These are phyloP conservation scores for Hydraecia micacea DNA, from an alignment of 2,888 invertebrate genomes.

Conservation along the genomic window DNA sequence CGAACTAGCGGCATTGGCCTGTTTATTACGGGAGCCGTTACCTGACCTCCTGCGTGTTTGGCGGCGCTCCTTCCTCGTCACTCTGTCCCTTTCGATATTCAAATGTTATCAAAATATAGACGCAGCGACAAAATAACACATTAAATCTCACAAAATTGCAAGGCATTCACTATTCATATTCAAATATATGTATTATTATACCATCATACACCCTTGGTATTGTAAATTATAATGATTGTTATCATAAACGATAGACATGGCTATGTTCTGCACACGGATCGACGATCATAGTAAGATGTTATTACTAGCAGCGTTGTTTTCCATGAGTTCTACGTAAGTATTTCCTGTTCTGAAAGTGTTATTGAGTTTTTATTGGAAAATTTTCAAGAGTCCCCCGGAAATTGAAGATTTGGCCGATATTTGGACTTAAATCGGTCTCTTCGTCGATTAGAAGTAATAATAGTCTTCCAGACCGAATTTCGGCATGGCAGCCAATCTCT, in stretches of 20 bases:
- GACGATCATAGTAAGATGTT: background rate
- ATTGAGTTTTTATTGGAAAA: background rate
- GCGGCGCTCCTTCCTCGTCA: too few species aligned
- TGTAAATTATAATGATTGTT: conserved; percentile 36
- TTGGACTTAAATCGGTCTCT: background rate
- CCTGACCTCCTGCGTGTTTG: too few species aligned
- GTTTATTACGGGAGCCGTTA: too few species aligned
- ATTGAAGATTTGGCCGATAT: background rate
- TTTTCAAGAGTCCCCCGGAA: background rate
- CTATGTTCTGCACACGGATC: background rate
- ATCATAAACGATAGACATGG: conserved; percentile 14
- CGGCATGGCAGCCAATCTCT: too few species aligned
- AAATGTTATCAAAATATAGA: background rate
- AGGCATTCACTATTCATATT: conserved; percentile 35
- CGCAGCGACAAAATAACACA: conserved; percentile 7
- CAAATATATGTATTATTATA: conserved; percentile 34
- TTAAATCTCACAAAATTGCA: conserved; percentile 16
- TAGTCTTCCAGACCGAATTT: too few species aligned
- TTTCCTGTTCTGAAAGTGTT: background rate
- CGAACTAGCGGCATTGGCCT: too few species aligned
- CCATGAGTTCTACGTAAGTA: background rate
- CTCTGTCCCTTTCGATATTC: too few species aligned
- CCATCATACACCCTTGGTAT: background rate
- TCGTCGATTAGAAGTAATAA: background rate
- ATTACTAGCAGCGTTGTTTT: background rate